Conservation (phyloP, 2,888 invertebrate genomes). For the Yponomeuta sedellus region DNA sequence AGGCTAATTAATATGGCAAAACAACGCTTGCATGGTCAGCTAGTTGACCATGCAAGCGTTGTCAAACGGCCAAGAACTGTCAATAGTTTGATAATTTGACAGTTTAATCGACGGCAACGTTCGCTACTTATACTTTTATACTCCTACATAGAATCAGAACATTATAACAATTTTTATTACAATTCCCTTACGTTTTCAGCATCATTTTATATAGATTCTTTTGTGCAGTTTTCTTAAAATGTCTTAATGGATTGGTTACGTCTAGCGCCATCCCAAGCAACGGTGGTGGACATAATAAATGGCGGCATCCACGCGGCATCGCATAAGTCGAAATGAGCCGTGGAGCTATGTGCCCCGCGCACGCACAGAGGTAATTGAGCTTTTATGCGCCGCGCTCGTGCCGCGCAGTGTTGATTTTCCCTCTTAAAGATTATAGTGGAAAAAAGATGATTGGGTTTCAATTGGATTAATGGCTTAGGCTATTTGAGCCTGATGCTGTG, state of each 20-base stretch:
- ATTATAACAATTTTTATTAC: too few relatives aligned
- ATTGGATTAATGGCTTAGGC: neutral
- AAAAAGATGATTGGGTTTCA: neutral
- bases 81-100: too few relatives aligned
- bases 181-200: too few relatives aligned
- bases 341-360: neutral
- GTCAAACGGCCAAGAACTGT: too few relatives aligned
- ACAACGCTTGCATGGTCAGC: too few relatives aligned
- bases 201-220: too few relatives aligned
- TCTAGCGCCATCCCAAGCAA: neutral
- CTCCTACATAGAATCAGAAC: too few relatives aligned
- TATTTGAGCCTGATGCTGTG: neutral
- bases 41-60: too few relatives aligned
- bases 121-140: too few relatives aligned
- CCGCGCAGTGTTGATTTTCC: neutral
- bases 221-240: neutral
- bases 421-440: neutral
- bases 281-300: neutral
- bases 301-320: neutral
- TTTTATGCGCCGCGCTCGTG: constrained; percentile 2
- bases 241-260: neutral
- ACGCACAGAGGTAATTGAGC: neutral
- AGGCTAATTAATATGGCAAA: too few relatives aligned
- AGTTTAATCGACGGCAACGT: too few relatives aligned
- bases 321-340: neutral